Evolutionary conservation across 2,113 vertebrate species (phyloP).

Genomic region (Psilopogon haemacephalus): DNA sequence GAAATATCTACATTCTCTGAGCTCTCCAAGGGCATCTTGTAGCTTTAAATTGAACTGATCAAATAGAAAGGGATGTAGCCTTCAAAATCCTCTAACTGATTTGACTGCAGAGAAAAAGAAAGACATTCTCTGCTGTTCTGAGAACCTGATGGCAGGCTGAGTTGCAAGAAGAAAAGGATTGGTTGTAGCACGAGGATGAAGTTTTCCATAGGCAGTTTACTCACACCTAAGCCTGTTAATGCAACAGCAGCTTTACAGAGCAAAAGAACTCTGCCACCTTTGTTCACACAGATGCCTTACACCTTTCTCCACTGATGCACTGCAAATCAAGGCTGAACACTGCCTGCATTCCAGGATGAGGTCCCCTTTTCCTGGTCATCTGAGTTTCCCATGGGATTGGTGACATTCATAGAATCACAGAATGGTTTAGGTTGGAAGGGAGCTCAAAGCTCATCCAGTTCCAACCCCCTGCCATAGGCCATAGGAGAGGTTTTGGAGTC

Average conservation of each 20-base stretch:
- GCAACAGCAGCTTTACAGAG: not conserved
- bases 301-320: not conserved
- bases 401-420: no score
- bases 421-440: no score
- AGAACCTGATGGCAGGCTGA: not conserved
- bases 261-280: not conserved
- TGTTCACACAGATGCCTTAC: not conserved
- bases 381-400: not conserved
- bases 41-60: constrained; percentile 71
- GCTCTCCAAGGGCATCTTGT: constrained; percentile 56
- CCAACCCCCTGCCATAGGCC: no score
- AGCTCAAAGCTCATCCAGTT: no score
- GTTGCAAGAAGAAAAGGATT: not conserved
- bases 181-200: not conserved
- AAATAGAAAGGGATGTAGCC: constrained; percentile 43
- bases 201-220: not conserved
- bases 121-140: not conserved
- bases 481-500: no score
- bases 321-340: not conserved
- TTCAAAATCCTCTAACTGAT: constrained; percentile 46
- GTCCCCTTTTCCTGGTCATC: not conserved
- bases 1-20: constrained; percentile 48
- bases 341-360: not conserved
- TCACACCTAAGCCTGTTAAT: not conserved
- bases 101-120: not conserved